These are phyloP conservation scores for Paratrypauchen microcephalus DNA, from an alignment of 2,797 vertebrate species.

Conservation along the genomic window DNA sequence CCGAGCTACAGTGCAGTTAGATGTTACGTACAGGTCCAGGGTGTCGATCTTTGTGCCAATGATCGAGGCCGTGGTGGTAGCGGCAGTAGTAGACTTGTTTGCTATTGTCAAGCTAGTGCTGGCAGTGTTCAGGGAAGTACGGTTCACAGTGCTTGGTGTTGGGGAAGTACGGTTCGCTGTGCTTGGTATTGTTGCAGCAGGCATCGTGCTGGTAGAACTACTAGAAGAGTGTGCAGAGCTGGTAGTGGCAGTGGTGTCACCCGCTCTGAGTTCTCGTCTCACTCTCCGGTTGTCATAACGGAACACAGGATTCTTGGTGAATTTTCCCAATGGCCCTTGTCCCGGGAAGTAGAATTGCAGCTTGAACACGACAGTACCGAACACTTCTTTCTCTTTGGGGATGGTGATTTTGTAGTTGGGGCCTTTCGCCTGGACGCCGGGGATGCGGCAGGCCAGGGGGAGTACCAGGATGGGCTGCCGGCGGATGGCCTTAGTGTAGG, in stretches of 20 bases:
- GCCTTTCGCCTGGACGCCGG: slow-evolving; percentile 16
- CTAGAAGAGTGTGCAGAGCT: not conserved
- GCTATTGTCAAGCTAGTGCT: too few relatives aligned
- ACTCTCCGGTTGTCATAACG: not conserved
- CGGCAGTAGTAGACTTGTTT: not conserved
- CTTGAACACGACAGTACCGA: slow-evolving; percentile 46
- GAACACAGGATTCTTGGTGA: slow-evolving; percentile 23
- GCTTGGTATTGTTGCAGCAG: too few relatives aligned
- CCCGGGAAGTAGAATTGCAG: slow-evolving; percentile 59
- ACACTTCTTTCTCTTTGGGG: slow-evolving; percentile 50
- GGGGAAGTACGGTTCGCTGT: too few relatives aligned
- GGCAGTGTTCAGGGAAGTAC: too few relatives aligned
- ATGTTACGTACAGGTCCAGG: slow-evolving; percentile 66
- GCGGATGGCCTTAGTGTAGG: slow-evolving; percentile 44
- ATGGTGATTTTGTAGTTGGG: slow-evolving; percentile 15
- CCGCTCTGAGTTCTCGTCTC: slow-evolving; percentile 8
- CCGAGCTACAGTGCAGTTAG: slow-evolving; percentile 43
- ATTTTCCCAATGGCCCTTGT: slow-evolving; percentile 37
- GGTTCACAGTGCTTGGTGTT: not conserved
- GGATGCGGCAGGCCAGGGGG: slow-evolving; percentile 71
- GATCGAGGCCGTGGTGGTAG: rapidly evolving
- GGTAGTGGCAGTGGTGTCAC: not conserved
- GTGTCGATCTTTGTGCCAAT: not conserved
- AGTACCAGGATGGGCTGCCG: slow-evolving; percentile 61
- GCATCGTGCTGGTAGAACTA: not conserved